phyloP scores from a whole-genome alignment of 2,113 vertebrate species.

The Channa maculata region DNA sequence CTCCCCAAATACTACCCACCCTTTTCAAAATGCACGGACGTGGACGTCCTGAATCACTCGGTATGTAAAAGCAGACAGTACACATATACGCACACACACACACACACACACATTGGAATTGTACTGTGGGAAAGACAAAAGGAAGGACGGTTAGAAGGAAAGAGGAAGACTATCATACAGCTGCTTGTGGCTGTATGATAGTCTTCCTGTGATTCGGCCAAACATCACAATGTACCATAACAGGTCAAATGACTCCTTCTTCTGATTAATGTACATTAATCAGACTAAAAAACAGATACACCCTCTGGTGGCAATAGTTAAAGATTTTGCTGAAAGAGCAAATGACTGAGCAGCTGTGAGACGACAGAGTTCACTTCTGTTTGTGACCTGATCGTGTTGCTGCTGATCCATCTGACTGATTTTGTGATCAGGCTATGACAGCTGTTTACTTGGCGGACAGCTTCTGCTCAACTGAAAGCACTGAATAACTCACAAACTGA shows the following conservation, averaged over 20 bases:
- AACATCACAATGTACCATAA: background rate
- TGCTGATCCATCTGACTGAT: background rate
- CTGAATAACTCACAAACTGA: background rate
- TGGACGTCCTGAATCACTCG: conserved; percentile 1
- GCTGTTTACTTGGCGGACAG: background rate
- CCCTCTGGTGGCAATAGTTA: conserved; percentile 1
- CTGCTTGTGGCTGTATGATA: background rate
- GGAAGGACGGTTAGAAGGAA: background rate
- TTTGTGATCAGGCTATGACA: background rate
- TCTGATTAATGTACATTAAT: no score
- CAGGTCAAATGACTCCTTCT: background rate
- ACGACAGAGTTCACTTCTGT: background rate
- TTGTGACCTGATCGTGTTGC: background rate
- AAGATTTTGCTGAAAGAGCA: background rate
- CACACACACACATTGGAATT: no score
- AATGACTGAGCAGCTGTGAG: background rate
- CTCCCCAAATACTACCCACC: background rate
- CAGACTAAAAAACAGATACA: background rate
- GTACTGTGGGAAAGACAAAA: background rate
- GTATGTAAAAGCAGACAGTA: background rate
- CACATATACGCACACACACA: background rate
- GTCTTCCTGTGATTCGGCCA: background rate
- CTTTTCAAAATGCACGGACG: background rate
- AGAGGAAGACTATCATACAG: background rate
- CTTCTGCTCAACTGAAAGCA: background rate